Conservation (phyloP, 2,888 invertebrate species). For the Tetrapedia diversipes region DNA sequence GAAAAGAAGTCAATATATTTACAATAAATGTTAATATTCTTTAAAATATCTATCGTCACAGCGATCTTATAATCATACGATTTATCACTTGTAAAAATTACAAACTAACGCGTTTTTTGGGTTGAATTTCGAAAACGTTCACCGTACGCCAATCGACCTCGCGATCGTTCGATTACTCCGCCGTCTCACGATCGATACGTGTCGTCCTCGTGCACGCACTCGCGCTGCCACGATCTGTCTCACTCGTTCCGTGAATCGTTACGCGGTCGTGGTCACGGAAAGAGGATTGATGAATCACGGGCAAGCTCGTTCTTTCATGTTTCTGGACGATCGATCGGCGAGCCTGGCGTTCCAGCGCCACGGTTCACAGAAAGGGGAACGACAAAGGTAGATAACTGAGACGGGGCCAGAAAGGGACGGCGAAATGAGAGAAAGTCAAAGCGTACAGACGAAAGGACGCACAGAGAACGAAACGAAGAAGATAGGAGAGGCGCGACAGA, state of each 20-base stretch:
- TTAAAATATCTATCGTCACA: no score
- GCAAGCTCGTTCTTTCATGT: constrained; percentile 59
- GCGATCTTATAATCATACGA: no score
- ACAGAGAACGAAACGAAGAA: no score
- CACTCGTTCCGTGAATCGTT: constrained; percentile 22
- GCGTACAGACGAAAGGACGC: background rate
- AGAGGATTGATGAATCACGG: constrained; percentile 66
- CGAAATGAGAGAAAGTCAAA: background rate
- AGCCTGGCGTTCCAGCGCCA: constrained; percentile 34
- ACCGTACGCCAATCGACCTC: background rate
- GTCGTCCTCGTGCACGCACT: background rate
- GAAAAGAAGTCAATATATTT: no score
- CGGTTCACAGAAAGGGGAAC: constrained; percentile 41
- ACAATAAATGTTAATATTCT: no score
- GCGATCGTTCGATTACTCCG: background rate
- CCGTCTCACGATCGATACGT: background rate
- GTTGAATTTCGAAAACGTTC: no score
- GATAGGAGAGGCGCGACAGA: background rate
- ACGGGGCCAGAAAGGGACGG: background rate
- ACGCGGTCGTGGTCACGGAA: constrained; percentile 39
- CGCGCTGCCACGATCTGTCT: constrained; percentile 10
- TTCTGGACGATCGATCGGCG: constrained; percentile 62
- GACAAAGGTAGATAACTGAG: constrained; percentile 8
- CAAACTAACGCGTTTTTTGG: no score
- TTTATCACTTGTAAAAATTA: no score